Percentiles rank a stretch among this genome's conserved stretches.
These are phyloP conservation scores for Eulemur rufifrons DNA, from an alignment of 2,113 vertebrate genomes.

Conservation along the genomic window DNA sequence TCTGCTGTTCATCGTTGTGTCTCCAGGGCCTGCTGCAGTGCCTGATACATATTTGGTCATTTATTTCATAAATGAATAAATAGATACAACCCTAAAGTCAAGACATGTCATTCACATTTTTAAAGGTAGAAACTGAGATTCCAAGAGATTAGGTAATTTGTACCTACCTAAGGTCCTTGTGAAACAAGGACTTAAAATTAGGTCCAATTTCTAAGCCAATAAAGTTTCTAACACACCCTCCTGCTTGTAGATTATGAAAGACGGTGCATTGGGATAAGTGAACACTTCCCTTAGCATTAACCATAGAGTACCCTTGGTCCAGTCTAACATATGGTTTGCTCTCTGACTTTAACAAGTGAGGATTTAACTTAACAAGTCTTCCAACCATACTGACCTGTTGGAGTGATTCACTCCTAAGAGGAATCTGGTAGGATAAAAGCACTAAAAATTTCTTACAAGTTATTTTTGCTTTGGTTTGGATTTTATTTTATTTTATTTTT, in stretches of 20 bases:
- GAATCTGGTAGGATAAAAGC: not conserved
- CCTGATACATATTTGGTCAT: not conserved
- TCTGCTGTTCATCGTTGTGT: not conserved
- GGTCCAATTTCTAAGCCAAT: not conserved
- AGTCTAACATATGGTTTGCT: not conserved
- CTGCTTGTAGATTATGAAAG: not conserved
- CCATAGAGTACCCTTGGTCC: not conserved
- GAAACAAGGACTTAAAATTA: not conserved
- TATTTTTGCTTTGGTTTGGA: not conserved
- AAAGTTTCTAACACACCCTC: not conserved
- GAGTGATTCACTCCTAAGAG: not conserved
- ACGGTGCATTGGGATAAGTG: not conserved
- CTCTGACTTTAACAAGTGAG: not conserved
- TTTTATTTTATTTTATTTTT: not conserved
- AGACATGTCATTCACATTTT: not conserved
- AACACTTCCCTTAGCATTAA: not conserved
- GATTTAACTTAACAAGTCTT: not conserved
- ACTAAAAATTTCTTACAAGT: not conserved
- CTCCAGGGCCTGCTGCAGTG: not conserved
- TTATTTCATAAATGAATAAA: not conserved
- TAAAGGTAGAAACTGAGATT: conserved; percentile 26
- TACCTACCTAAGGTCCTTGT: not conserved
- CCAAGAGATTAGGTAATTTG: not conserved
- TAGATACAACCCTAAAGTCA: not conserved
- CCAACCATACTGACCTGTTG: not conserved